phyloP scores from a whole-genome alignment of 2,888 invertebrate genomes.

The Trissolcus brochymenae region DNA sequence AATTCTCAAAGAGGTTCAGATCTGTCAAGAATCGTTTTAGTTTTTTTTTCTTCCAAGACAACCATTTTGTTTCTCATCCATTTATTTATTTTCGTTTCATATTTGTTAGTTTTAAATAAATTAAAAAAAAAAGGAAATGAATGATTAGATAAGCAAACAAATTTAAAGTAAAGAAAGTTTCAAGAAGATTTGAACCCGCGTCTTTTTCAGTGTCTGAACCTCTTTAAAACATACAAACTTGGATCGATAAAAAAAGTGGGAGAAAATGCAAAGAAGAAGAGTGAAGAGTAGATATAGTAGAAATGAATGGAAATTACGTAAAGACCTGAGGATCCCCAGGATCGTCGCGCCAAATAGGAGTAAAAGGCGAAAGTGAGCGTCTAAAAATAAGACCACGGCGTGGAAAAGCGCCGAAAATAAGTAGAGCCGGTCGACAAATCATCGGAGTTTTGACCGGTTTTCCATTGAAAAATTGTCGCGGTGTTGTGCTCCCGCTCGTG shows the following conservation, averaged over 20 bases:
- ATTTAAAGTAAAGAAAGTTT: no score
- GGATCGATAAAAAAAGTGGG: neutral
- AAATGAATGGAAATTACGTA: no score
- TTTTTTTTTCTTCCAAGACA: no score
- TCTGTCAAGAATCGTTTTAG: neutral
- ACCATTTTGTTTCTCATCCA: no score
- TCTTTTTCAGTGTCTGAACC: no score
- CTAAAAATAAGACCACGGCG: constrained; percentile 25
- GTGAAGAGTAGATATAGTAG: neutral
- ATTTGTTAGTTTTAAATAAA: no score
- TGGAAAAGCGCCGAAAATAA: constrained; percentile 28
- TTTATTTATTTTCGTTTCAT: no score
- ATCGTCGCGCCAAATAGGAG: neutral
- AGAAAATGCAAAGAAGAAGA: constrained; percentile 6
- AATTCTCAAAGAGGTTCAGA: neutral
- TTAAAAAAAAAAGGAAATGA: no score
- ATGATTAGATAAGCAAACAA: no score
- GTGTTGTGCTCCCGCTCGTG: constrained; percentile 41
- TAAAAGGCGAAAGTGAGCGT: constrained; percentile 2
- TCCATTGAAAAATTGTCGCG: constrained; percentile 49
- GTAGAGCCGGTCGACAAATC: constrained; percentile 34
- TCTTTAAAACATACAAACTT: no score
- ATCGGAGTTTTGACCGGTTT: constrained; percentile 45
- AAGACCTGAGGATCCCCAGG: no score
- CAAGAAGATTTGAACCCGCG: no score